Base-by-base conservation (phyloP, 2,888 invertebrate genomes). In the Asteroscopus sphinx region DNA sequence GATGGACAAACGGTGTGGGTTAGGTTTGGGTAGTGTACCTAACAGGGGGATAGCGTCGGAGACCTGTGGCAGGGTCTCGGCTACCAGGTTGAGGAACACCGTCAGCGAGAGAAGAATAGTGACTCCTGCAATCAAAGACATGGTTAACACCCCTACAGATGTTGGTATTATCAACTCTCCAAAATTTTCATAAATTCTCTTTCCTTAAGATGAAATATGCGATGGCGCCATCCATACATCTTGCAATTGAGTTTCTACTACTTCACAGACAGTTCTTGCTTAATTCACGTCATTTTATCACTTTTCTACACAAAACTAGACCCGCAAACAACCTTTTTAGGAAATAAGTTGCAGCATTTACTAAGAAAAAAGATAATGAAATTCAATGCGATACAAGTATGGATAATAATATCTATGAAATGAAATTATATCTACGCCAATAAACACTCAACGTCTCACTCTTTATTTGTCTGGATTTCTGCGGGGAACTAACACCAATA, bases 41-140 rank as follows among this genome's bases (percentile, higher is more conserved):
- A 99, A 99, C 96, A 99, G 96, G 95, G 99, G 99, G 95, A 99
- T 99, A 95, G 99, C 99, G 96, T 99, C 99, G 95, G 99, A 99
- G 95, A 99, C 99, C 96, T 98, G 99, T 95, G 99, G 99, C 97
- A 99, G 98, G 95, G 99, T 99, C 97, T 99, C 99, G 86, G 99
- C 99, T 95, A 99, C 99, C 96, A 99, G 97, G 96, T 99, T 98
- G 96, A 99, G 98, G 96, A 99, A 99, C 96, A 99, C 99, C 96
- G 99, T 99, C 96, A 99, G 97, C 95, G 99, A 99, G 94, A 99
- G 98, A 95, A 99, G 97, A 95, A 99, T 99, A 95, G 99, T 99
- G 96, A 99, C 98, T 96, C 99, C 99, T 99, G 97, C 95, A 97
- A 97, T 96, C 96, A 95, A 95, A 95, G 92, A 95, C 88, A 95